Evolutionary conservation across 2,888 invertebrate species (phyloP).

Genomic region (Ormyrus pomaceus): DNA sequence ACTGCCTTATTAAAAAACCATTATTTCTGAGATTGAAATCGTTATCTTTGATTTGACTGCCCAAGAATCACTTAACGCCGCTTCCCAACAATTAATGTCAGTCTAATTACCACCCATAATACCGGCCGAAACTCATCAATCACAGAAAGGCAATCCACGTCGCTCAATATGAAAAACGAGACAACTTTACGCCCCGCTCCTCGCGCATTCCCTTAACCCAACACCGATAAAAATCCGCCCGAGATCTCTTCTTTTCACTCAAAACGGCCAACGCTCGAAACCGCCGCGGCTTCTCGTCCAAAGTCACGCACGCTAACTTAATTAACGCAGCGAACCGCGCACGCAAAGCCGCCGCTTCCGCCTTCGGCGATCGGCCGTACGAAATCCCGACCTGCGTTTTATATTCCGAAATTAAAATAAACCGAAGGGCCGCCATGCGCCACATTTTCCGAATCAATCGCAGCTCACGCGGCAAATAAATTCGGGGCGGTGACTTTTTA

Average conservation of each 20-base stretch:
- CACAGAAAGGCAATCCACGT: too few relatives aligned
- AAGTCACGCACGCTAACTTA: constrained; percentile 23
- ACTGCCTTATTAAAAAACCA: too few relatives aligned
- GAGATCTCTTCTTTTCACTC: background rate
- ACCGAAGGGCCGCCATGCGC: background rate
- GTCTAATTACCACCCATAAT: too few relatives aligned
- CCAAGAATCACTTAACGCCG: too few relatives aligned
- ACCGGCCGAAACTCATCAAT: too few relatives aligned
- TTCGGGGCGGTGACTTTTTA: constrained; percentile 42
- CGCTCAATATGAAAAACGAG: too few relatives aligned
- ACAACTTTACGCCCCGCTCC: too few relatives aligned
- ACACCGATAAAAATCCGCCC: too few relatives aligned
- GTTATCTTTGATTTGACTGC: too few relatives aligned
- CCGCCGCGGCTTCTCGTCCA: background rate
- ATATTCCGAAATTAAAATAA: constrained; percentile 27
- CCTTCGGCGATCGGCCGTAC: background rate
- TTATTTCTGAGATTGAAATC: too few relatives aligned
- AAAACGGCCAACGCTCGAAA: background rate
- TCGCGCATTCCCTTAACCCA: too few relatives aligned
- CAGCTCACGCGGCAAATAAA: constrained; percentile 5
- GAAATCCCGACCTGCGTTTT: constrained; percentile 5
- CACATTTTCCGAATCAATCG: constrained; percentile 27
- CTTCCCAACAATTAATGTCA: too few relatives aligned
- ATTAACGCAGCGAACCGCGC: constrained; percentile 33
- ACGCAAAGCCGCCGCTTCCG: constrained; percentile 22